Evolutionary conservation across 2,113 vertebrate species (phyloP).

Genomic region (Dipodomys spectabilis): DNA sequence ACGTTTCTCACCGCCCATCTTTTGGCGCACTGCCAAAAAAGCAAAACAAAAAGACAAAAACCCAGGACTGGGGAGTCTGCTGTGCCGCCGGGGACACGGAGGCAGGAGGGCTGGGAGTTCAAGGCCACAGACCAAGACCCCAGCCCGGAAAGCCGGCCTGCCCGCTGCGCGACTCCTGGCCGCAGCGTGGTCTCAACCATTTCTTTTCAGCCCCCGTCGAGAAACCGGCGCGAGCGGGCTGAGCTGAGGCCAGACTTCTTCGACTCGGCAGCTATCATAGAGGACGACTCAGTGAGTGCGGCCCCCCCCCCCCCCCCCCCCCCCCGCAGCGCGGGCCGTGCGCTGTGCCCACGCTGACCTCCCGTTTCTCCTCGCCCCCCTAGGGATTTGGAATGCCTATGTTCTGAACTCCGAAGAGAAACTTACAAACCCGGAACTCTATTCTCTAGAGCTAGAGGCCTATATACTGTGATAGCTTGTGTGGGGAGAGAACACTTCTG

Average conservation of each 20-base stretch:
- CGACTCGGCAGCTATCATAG: conserved; percentile 99
- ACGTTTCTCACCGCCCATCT: too few relatives aligned
- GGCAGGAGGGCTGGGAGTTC: too few relatives aligned
- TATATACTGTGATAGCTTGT: conserved; percentile 96
- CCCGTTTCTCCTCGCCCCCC: conserved; percentile 67
- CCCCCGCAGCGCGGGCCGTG: too few relatives aligned
- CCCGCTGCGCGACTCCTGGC: too few relatives aligned
- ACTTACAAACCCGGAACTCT: conserved; percentile 92
- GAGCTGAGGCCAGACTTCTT: conserved; percentile 99
- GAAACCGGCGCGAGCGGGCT: conserved; percentile 97
- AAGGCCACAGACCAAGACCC: too few relatives aligned
- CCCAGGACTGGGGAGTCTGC: too few relatives aligned
- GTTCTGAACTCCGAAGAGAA: conserved; percentile 94
- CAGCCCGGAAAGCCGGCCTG: too few relatives aligned
- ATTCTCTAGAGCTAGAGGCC: conserved; percentile 94
- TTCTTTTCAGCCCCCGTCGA: conserved; percentile 93
- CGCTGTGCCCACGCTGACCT: too few relatives aligned
- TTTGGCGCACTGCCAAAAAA: too few relatives aligned
- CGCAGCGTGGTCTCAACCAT: neutral
- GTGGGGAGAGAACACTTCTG: conserved; percentile 89
- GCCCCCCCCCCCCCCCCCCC: too few relatives aligned
- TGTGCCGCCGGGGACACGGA: too few relatives aligned
- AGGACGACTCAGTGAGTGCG: conserved; percentile 96
- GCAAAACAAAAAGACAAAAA: too few relatives aligned
- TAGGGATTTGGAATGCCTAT: conserved; percentile 99